Conservation (phyloP, 2,797 vertebrate genomes). For the Sparus aurata region DNA sequence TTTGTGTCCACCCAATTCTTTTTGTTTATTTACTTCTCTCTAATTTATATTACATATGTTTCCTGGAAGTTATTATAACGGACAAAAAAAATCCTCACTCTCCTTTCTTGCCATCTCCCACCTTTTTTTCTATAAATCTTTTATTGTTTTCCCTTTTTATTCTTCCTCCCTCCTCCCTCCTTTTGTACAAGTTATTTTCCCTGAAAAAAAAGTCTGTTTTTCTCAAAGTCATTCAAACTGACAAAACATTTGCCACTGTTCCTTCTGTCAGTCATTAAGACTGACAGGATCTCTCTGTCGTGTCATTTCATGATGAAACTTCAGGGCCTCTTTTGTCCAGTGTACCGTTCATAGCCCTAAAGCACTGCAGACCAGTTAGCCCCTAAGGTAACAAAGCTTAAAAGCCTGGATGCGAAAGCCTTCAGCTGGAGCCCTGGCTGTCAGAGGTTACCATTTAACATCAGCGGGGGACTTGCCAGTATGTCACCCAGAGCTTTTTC, state of each 20-base stretch:
- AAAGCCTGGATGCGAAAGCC: slow-evolving; percentile 63
- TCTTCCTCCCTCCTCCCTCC: background rate
- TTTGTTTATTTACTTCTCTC: slow-evolving; percentile 7
- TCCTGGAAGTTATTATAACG: slow-evolving; percentile 43
- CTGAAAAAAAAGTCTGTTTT: slow-evolving; percentile 59
- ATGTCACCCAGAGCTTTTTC: slow-evolving; percentile 50
- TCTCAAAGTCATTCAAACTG: slow-evolving; percentile 49
- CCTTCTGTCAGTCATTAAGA: slow-evolving; percentile 47
- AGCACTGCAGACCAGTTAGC: slow-evolving; percentile 38
- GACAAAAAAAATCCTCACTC: slow-evolving; percentile 16
- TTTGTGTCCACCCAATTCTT: background rate
- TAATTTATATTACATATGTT: slow-evolving; percentile 29
- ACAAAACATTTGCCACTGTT: slow-evolving; percentile 47
- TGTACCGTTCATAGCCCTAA: slow-evolving; percentile 12
- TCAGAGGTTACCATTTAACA: slow-evolving; percentile 66
- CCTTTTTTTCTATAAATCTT: slow-evolving; percentile 23
- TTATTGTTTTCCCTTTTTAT: slow-evolving; percentile 39
- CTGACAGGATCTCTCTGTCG: slow-evolving; percentile 50
- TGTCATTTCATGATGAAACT: slow-evolving; percentile 42
- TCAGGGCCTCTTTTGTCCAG: slow-evolving; percentile 39
- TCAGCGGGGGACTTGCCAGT: slow-evolving; percentile 51
- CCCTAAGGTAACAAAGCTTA: slow-evolving; percentile 59
- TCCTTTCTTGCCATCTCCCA: background rate
- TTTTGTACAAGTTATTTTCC: slow-evolving; percentile 53
- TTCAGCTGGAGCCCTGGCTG: slow-evolving; percentile 55